These are phyloP conservation scores for Choristoneura rosaceana DNA, from an alignment of 2,888 invertebrate genomes.

Conservation along the genomic window DNA sequence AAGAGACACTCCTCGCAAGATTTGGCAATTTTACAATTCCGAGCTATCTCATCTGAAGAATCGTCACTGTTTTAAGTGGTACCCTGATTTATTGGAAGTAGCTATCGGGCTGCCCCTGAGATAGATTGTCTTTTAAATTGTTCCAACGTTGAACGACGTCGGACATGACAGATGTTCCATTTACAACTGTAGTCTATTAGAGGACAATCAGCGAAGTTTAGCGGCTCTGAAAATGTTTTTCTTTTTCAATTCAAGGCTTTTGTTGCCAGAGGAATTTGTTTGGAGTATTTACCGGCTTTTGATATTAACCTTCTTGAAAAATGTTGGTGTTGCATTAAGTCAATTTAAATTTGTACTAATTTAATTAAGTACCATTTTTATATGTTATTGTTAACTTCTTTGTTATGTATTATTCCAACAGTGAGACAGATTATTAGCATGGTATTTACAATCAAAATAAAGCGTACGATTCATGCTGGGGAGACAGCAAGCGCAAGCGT, in stretches of 20 bases:
- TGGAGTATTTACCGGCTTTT: slow-evolving; percentile 1
- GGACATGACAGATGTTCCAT: slow-evolving; percentile 42
- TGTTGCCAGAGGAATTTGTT: slow-evolving; percentile 4
- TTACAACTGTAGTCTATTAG: slow-evolving; percentile 42
- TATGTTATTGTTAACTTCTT: too few species aligned
- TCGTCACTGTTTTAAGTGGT: slow-evolving; percentile 41
- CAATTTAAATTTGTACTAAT: not conserved
- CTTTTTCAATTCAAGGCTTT: slow-evolving; percentile 24
- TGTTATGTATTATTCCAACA: too few species aligned
- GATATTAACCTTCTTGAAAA: not conserved
- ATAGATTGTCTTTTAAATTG: slow-evolving; percentile 46
- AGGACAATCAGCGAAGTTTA: slow-evolving; percentile 38
- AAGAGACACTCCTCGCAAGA: not conserved
- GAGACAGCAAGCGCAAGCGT: too few species aligned
- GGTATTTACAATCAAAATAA: too few species aligned
- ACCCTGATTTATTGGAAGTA: slow-evolving; percentile 43
- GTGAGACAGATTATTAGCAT: too few species aligned
- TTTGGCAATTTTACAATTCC: slow-evolving; percentile 13
- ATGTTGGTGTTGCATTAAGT: not conserved
- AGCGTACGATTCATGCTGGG: too few species aligned
- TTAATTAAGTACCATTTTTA: too few species aligned
- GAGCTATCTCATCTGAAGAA: slow-evolving; percentile 26
- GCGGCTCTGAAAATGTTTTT: slow-evolving; percentile 27
- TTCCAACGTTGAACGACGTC: slow-evolving; percentile 29
- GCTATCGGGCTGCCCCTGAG: slow-evolving; percentile 35